Evolutionary conservation across 1,140 invertebrate genomes (phyloP), one percentile per base, ranked within the genome.

Genomic region (Idris sp.): DNA sequence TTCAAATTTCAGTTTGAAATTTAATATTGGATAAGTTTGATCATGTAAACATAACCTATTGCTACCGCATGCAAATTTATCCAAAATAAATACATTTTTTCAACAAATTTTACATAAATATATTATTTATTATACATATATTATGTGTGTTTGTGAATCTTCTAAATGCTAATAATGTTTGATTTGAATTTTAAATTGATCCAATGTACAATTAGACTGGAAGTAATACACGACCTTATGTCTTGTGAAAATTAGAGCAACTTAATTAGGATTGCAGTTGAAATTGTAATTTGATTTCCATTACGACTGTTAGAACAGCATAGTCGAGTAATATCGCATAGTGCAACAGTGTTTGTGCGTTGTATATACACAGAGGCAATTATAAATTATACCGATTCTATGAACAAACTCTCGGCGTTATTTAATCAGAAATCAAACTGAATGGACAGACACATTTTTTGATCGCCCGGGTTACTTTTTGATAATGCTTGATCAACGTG

Each of bases 171-270:
- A n/a, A n/a, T n/a, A n/a, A n/a, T n/a, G n/a, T n/a, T n/a, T n/a
- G n/a, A n/a, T n/a, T n/a, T 26, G 4, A 41, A 33, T 28, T 26
- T n/a, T 10, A 43, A 13, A 58, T 58, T 58, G 53, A 67, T 56
- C 35, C 48, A 44, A 51, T 36, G 2, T 1, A 35, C 19, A 58
- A 16, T 38, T 44, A 36, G 46, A 59, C 65, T 36, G 65, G 46
- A 69, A 59, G 36, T 69, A 51, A 69, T 30, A 35, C n/a, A n/a
- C 46, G 30, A 19, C 25, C 65, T 59, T 69, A 69, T n/a, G n/a
- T 59, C 53, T 69, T 51, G 28, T n/a, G n/a, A n/a, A 53, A 69
- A 69, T 59, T 49, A 44, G 65, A 69, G 53, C 53, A 59, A 69
- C 65, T 59, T 69, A 69, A 69, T 59, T 69, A 69, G 33, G 46